A percentile compares a stretch with the other conserved stretches of the same genome.
phyloP scores from a whole-genome alignment of 2,113 vertebrate species.

The Chaenocephalus aceratus region DNA sequence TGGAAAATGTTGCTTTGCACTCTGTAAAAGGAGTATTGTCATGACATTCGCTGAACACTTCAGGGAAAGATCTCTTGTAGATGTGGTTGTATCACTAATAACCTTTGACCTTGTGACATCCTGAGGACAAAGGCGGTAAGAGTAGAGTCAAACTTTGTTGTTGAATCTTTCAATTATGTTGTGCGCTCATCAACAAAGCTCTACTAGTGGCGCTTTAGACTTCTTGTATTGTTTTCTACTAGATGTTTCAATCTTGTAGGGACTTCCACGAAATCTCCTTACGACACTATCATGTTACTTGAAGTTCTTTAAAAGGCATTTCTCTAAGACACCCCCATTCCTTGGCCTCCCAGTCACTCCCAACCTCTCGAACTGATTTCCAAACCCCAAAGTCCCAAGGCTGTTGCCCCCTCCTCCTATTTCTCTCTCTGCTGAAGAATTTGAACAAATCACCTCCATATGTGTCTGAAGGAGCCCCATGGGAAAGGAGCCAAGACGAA shows the following conservation, averaged over 20 bases:
- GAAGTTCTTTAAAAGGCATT: constrained; percentile 33
- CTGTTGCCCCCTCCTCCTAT: constrained; percentile 28
- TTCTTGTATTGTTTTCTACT: not conserved
- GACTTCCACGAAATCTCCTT: constrained; percentile 9
- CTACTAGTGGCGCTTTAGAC: not conserved
- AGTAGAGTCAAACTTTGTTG: not conserved
- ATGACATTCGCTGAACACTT: not conserved
- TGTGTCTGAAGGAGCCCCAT: constrained; percentile 74
- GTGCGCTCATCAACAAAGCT: not conserved
- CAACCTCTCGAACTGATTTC: constrained; percentile 48
- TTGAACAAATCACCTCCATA: constrained; percentile 79
- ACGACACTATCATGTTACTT: not conserved
- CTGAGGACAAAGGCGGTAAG: not conserved
- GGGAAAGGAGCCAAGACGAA: constrained; percentile 69
- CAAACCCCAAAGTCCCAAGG: constrained; percentile 58
- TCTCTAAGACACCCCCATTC: constrained; percentile 22
- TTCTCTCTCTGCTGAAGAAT: constrained; percentile 69
- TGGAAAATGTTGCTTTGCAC: no score
- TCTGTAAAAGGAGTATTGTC: not conserved
- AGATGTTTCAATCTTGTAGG: constrained; percentile 3
- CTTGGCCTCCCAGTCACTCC: constrained; percentile 1
- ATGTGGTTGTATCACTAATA: not conserved
- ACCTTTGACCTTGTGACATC: not conserved
- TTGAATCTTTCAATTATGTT: not conserved
- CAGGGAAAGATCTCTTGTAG: not conserved